These are phyloP conservation scores for Mycetomoellerius zeteki DNA, from an alignment of 1,140 invertebrate genomes.

Conservation along the genomic window DNA sequence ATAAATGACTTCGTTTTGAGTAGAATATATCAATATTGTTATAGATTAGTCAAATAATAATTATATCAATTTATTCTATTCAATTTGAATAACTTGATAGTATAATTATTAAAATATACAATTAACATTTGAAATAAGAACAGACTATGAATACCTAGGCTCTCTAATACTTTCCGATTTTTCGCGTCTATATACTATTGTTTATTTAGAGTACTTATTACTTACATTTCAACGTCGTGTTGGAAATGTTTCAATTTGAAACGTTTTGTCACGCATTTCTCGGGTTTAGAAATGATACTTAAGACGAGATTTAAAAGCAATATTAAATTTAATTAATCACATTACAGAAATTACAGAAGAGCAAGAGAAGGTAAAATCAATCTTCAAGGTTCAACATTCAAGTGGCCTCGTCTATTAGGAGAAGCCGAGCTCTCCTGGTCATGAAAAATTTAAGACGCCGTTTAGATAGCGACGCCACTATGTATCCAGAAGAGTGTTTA, in stretches of 20 bases:
- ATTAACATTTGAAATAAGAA: too few species aligned
- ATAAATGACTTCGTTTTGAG: not conserved
- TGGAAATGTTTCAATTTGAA: slow-evolving; percentile 4
- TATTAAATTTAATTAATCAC: slow-evolving; percentile 23
- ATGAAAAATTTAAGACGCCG: slow-evolving; percentile 43
- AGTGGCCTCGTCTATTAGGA: not conserved
- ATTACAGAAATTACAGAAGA: slow-evolving; percentile 19
- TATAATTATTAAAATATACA: too few species aligned
- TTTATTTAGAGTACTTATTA: not conserved
- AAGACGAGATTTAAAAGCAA: not conserved
- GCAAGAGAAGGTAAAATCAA: slow-evolving; percentile 26
- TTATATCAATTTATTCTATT: not conserved
- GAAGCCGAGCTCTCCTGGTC: not conserved
- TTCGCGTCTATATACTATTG: not conserved
- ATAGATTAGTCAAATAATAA: not conserved
- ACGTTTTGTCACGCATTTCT: not conserved
- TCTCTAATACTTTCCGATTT: not conserved
- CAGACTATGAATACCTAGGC: too few species aligned
- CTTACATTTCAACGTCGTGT: not conserved
- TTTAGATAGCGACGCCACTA: slow-evolving; percentile 27
- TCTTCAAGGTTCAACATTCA: not conserved
- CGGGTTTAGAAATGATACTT: not conserved
- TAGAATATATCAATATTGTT: not conserved
- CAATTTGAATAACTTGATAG: not conserved
- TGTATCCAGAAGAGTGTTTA: slow-evolving; percentile 3